These are phyloP conservation scores for Protonibea diacanthus DNA, from an alignment of 2,797 vertebrate genomes.

Conservation along the genomic window DNA sequence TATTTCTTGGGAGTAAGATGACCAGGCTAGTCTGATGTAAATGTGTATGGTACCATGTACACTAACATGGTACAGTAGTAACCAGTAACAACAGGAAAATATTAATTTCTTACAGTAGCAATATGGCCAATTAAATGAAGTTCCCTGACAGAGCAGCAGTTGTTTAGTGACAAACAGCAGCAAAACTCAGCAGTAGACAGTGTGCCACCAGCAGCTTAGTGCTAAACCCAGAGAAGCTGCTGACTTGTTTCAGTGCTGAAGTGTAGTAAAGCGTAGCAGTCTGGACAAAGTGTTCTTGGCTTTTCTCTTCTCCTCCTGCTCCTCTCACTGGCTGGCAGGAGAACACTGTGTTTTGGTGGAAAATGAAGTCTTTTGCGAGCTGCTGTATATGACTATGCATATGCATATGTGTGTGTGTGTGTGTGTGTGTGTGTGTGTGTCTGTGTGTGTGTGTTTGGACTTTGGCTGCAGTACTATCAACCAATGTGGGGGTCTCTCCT, in stretches of 20 bases:
- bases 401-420: background rate
- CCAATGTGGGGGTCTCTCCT: conserved; percentile 10
- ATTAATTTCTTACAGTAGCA: background rate
- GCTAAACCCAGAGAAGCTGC: conserved; percentile 22
- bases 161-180: background rate
- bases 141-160: background rate
- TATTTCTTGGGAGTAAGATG: too few relatives aligned
- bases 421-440: too few relatives aligned
- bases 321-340: conserved; percentile 26
- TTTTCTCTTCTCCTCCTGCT: conserved; percentile 11
- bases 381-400: background rate
- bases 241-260: conserved; percentile 31
- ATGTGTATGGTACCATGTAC: too few relatives aligned
- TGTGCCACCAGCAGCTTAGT: conserved; percentile 18
- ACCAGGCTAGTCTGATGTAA: too few relatives aligned
- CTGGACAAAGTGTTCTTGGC: conserved; percentile 54
- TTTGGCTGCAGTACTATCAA: conserved; percentile 27
- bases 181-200: background rate
- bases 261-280: background rate
- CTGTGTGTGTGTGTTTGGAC: conserved; percentile 17
- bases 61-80: too few relatives aligned
- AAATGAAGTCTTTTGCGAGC: conserved; percentile 34
- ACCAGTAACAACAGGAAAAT: background rate
- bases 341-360: conserved; percentile 48
- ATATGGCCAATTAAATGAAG: too few relatives aligned